Evolutionary conservation across 1,140 invertebrate species (phyloP), one percentile per base, ranked within the genome.

Genomic region (Fopius arisanus): DNA sequence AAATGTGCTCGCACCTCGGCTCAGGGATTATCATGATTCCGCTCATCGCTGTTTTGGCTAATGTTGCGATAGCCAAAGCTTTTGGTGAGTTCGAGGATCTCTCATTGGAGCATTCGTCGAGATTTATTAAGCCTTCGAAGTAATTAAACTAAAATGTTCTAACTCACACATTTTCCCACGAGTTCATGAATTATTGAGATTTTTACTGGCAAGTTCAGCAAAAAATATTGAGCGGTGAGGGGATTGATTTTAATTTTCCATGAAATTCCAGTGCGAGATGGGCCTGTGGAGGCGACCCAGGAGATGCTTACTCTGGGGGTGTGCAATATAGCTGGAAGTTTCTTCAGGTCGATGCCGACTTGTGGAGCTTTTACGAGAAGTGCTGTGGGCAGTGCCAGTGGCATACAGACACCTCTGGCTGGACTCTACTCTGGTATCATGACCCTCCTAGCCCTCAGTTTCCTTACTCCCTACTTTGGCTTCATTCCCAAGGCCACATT

Each of bases 1-100:
- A 91, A 10, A 92, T 94, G 89, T 86, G 92, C 14, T 78, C 87
- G 1, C 90, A 93, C 74, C 85, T 94, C 12, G 90, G 92, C 12
- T 87, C 90, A 3, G 93, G 92, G 1, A 86, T 95, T 19, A 79
- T 93, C n/a, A 88, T 95, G 0, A 85, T 94, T 26, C 93, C 94
- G 12, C 78, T 95, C 0, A 89, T 95, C 7, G 91, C 92, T 14
- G 90, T 95, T 41, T 87, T 95, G 51, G 93, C 93, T 28, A 94
- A 94, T 77, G 91, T 95, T 7, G 94, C 94, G 1, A 95, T 95
- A 72, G 94, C 93, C 1, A 95, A 95, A 88, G 91, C 92, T 67
- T 95, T 94, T 78, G 88, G 92, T 93, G 86, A 90, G 88, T 87
- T 75, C 72, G 66, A 71, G 63, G 14, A 51, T 43, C 3, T 43